Evolutionary conservation across 2,888 invertebrate species (phyloP).

Genomic region (Autographa gamma): DNA sequence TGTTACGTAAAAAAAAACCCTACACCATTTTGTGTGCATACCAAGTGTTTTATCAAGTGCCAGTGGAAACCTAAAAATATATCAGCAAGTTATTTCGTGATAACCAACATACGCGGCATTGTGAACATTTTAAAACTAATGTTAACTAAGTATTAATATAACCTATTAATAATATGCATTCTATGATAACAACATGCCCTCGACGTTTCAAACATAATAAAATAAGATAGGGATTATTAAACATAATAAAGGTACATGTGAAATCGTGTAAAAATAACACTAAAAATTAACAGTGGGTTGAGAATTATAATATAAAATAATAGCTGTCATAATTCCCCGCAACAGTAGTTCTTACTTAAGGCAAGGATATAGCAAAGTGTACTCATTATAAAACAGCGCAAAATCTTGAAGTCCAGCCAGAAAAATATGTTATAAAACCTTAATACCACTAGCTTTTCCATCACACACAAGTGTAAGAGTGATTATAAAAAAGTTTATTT

Average conservation of each 20-base stretch:
- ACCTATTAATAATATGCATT: constrained; percentile 30
- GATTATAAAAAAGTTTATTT: too few species aligned
- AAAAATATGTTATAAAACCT: too few species aligned
- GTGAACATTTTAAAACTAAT: constrained; percentile 27
- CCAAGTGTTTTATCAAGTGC: too few species aligned
- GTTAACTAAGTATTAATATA: constrained; percentile 20
- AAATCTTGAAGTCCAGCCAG: too few species aligned
- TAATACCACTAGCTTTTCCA: too few species aligned
- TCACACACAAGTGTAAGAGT: too few species aligned
- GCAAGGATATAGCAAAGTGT: background rate
- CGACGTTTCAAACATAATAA: constrained; percentile 8
- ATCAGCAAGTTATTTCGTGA: constrained; percentile 20
- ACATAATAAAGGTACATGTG: background rate
- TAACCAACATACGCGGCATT: constrained; percentile 38
- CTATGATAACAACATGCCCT: constrained; percentile 14
- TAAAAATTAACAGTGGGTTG: background rate
- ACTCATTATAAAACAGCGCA: too few species aligned
- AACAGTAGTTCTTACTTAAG: background rate
- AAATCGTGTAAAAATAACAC: background rate
- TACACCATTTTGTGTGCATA: background rate
- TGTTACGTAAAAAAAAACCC: background rate
- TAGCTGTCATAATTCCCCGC: background rate
- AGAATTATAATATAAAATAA: background rate
- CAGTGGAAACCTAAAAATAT: background rate
- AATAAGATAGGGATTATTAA: background rate